Evolutionary conservation across 2,888 invertebrate genomes (phyloP).

Genomic region (Phymatocera aterrima): DNA sequence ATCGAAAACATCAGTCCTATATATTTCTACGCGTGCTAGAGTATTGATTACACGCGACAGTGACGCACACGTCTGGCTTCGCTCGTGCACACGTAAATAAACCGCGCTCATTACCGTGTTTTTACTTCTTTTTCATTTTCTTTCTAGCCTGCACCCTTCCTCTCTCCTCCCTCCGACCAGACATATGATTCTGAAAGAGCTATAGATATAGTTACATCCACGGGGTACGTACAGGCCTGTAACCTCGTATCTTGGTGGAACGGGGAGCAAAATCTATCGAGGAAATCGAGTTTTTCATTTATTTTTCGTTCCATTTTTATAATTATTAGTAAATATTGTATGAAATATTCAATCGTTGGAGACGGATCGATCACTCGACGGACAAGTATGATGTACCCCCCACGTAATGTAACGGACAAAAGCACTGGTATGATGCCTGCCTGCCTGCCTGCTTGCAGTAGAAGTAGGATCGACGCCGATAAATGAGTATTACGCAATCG

Average conservation of each 20-base stretch:
- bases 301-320: neutral
- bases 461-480: neutral
- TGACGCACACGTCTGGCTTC: constrained; percentile 51
- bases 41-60: constrained; percentile 54
- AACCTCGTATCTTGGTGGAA: too few species aligned
- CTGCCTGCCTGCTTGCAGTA: too few species aligned
- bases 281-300: neutral
- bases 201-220: neutral
- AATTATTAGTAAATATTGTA: neutral
- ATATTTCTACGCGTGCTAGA: constrained; percentile 22
- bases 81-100: constrained; percentile 47
- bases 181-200: neutral
- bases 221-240: too few species aligned
- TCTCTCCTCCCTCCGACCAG: neutral
- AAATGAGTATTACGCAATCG: neutral
- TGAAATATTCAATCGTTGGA: neutral
- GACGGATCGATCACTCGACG: neutral
- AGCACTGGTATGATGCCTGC: neutral
- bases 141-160: neutral
- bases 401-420: neutral
- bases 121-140: constrained; percentile 12
- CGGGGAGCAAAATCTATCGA: too few species aligned
- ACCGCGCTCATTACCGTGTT: constrained; percentile 42
- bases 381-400: neutral
- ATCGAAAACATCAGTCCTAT: neutral